Base-by-base conservation (phyloP, 2,797 vertebrate genomes). In the Pteropus rufus region DNA sequence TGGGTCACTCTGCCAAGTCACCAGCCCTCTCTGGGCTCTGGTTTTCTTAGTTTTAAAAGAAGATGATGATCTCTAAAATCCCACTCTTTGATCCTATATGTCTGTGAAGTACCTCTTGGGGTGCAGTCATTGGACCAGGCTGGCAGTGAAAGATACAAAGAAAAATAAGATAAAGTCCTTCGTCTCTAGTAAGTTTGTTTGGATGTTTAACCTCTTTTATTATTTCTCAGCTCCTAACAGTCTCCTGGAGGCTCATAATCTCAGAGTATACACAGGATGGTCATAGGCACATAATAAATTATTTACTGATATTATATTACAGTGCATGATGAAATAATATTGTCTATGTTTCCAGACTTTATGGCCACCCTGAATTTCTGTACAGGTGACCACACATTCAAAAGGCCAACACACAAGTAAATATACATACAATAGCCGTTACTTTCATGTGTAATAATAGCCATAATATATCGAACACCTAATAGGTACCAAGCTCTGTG, bases 11-110 rank as follows among this genome's bases (percentile, higher is more conserved):
- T 31, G 34, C 31, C 54, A 79, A 52, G 58, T 60, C 80, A 65
- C 21, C 23, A 41, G 41, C 36, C 67, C 16, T 86, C 75, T 97
- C 46, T 79, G 86, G 31, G 62, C 18, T 90, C 77, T 65, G 31
- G 18, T 46, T 88, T 92, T 75, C 73, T 90, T 52, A 16, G 10
- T 81, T 93, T 79, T 79, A 92, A 93, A 86, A 86, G 62, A 65
- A 95, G 52, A 39, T 21, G 70, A 89, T 54, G 18, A 87, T 54
- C 54, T 92, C 41, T n/a, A 44, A 75, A 26, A 7, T 49, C 14
- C 18, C 15, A 70, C 81, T 60, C 91, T 92, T 86, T 64, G 34
- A 92, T 65, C 15, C 58, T n/a, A 1, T 46, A 64, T 80, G 3
- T 62, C 41, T 56, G 9, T 85, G 91, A 73, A 70, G 73, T 44